phyloP scores from a whole-genome alignment of 2,797 vertebrate species.

The Pseudochirops cupreus region DNA sequence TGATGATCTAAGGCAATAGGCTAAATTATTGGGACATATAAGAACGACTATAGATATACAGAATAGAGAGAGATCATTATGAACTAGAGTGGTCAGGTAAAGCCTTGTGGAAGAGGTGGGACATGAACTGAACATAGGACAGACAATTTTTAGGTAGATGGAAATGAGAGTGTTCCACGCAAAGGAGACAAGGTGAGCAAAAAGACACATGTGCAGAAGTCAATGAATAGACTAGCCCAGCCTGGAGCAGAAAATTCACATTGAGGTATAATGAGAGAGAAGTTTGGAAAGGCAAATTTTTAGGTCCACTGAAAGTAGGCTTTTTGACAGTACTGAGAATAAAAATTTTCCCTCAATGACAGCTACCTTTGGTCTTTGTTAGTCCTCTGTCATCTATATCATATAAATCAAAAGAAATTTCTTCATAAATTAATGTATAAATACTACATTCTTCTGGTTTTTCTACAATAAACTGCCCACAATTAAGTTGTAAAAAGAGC shows the following conservation, averaged over 20 bases:
- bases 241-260: not conserved
- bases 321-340: not conserved
- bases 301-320: not conserved
- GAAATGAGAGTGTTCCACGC: not conserved
- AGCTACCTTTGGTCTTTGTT: not conserved
- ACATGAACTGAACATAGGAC: not conserved
- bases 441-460: not conserved
- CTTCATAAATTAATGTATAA: not conserved
- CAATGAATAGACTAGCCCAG: not conserved
- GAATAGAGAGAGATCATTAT: not conserved
- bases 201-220: not conserved
- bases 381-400: not conserved
- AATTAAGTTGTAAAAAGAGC: not conserved
- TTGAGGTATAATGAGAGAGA: not conserved
- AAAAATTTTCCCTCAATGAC: not conserved
- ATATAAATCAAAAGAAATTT: not conserved
- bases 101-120: not conserved
- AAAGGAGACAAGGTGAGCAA: not conserved
- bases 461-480: not conserved
- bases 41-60: not conserved
- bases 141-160: not conserved
- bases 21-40: not conserved
- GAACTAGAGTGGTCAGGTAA: not conserved
- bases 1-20: not conserved
- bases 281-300: not conserved